phyloP scores from a whole-genome alignment of 2,113 vertebrate species.

The Abramis brama region DNA sequence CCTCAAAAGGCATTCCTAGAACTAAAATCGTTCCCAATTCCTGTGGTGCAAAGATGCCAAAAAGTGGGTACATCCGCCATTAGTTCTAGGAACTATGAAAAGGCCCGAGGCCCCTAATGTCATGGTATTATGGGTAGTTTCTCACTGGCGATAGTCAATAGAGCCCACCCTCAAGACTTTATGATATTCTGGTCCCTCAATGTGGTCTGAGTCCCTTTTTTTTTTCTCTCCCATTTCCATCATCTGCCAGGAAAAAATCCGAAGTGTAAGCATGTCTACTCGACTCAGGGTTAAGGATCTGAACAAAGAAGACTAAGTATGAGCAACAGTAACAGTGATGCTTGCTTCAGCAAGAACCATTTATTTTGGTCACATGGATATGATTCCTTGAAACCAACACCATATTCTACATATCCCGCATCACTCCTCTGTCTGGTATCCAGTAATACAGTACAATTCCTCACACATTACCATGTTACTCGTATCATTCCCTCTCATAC shows the following conservation, averaged over 20 bases:
- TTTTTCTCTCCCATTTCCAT: no score
- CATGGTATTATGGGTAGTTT: not conserved
- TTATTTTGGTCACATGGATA: not conserved
- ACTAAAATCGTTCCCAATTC: no score
- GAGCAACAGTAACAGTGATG: not conserved
- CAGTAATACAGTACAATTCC: not conserved
- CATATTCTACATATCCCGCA: not conserved
- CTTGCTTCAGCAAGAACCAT: not conserved
- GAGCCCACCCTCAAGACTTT: not conserved
- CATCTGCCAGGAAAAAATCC: no score
- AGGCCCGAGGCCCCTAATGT: not conserved
- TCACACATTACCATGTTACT: slow-evolving; percentile 31
- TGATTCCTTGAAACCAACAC: not conserved
- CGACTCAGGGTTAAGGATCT: no score
- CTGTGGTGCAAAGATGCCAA: no score
- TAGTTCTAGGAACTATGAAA: no score
- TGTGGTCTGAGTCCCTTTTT: not conserved
- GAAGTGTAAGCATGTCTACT: no score
- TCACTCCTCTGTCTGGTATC: slow-evolving; percentile 16
- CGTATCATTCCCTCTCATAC: not conserved
- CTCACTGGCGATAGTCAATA: not conserved
- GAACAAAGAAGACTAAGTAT: not conserved
- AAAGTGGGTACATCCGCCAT: no score
- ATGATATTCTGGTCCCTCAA: not conserved
- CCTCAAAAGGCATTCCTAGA: no score